These are phyloP conservation scores for Apostichopus californicus DNA, from an alignment of 35 echinoderm and acorn worm genomes.

Conservation along the genomic window DNA sequence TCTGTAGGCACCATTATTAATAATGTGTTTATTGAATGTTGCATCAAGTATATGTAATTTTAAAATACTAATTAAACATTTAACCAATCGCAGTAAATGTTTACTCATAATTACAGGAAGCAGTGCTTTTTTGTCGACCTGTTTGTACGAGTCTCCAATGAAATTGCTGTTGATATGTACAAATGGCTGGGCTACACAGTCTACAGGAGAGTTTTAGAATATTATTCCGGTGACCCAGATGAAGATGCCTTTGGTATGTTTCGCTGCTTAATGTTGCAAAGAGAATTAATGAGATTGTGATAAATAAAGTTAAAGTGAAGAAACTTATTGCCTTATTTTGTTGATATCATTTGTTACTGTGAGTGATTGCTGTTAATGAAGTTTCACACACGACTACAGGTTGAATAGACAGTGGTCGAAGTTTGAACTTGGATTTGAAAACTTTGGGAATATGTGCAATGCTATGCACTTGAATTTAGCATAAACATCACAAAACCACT, in stretches of 20 bases:
- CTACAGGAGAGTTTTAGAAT: conserved; percentile 91
- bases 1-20: background rate
- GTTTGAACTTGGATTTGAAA: too few relatives aligned
- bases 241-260: conserved; percentile 94
- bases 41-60: background rate
- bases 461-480: too few relatives aligned
- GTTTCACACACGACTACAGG: too few relatives aligned
- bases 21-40: background rate
- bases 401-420: too few relatives aligned
- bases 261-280: too few relatives aligned
- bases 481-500: too few relatives aligned
- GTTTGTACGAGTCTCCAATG: conserved; percentile 95
- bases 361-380: too few relatives aligned
- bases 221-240: conserved; percentile 98
- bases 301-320: too few relatives aligned
- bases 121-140: conserved; percentile 94
- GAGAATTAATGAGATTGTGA: too few relatives aligned
- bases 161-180: conserved; percentile 93
- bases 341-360: too few relatives aligned
- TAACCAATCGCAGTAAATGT: background rate
- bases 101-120: conserved; percentile 61
- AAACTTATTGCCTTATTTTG: too few relatives aligned
- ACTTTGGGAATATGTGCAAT: too few relatives aligned
- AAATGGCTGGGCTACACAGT: conserved; percentile 89
- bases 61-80: background rate